Base-by-base conservation (phyloP, 2,113 vertebrate genomes). In the Propithecus coquereli region DNA sequence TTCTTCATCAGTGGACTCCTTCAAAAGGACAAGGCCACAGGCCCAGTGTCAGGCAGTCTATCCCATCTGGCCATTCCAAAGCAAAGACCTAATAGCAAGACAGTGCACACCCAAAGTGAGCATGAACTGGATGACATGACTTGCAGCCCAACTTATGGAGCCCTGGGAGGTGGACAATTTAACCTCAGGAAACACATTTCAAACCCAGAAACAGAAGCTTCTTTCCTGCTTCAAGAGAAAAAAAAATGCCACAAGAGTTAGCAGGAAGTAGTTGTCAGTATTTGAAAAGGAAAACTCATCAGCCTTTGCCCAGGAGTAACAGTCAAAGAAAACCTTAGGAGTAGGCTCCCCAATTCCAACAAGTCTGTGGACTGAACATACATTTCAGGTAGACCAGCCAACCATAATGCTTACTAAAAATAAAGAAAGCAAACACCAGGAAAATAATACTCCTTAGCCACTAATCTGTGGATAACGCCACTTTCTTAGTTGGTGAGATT, bases 341-440 rank as follows among this genome's bases (percentile, higher is more conserved):
- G 20, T 52, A 81, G 61, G 61, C 40, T 74, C 22, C 40, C 34
- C 40, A 52, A 32, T 90, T 84, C 57, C 74, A 87, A 30, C 0
- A 93, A 14, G 16, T 79, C 40, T 90, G 18, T 1, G 45, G 11
- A 66, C 34, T 25, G 40, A 80, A 65, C 16, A 68, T 3, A 54
- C 5, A 84, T 71, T 88, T 88, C 59, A n/a, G 27, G 50, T 4
- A 76, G 71, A 77, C 30, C 59, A 32, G 30, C 22, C 65, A 81
- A 54, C 54, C 17, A 66, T 77, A 68, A 59, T 8, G 23, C 43
- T 91, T 80, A 77, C 20, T 74, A 68, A 92, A 82, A 92, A 86
- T 63, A 90, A 90, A 87, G 65, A 65, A 93, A 92, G 88, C 30
- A 61, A 94, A 71, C 63, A 93, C 61, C 34, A 68, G 65, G 16